Evolutionary conservation across 2,888 invertebrate genomes (phyloP).

Genomic region (Metellina segmentata): DNA sequence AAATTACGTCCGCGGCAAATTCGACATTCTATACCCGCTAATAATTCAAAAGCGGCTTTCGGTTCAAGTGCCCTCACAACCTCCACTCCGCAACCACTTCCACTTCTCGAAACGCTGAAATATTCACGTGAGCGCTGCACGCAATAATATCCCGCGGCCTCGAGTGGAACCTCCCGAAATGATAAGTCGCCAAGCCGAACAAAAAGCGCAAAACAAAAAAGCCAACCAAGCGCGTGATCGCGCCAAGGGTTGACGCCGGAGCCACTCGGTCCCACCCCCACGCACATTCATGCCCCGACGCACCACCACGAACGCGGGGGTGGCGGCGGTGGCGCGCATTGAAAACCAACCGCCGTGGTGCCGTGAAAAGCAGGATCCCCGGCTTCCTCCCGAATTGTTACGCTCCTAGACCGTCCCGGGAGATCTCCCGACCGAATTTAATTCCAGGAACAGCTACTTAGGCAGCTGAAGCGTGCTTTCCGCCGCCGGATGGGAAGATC

Average conservation of each 20-base stretch:
- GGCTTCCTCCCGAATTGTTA: slow-evolving; percentile 51
- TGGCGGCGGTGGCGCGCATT: not conserved
- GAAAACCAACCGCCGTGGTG: slow-evolving; percentile 69
- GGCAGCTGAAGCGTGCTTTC: slow-evolving; percentile 55
- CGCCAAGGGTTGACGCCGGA: slow-evolving; percentile 6
- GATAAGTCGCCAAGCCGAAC: slow-evolving; percentile 34
- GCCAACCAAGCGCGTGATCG: slow-evolving; percentile 51
- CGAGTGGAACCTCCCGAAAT: not conserved
- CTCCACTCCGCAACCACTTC: not conserved
- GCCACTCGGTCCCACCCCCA: slow-evolving; percentile 19
- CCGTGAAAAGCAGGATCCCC: slow-evolving; percentile 1
- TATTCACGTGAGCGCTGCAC: not conserved
- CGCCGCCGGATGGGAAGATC: not conserved
- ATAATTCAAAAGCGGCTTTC: too few relatives aligned
- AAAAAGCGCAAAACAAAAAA: slow-evolving; percentile 25
- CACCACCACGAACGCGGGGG: slow-evolving; percentile 43
- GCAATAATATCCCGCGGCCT: not conserved
- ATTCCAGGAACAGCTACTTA: slow-evolving; percentile 74
- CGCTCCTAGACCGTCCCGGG: slow-evolving; percentile 51
- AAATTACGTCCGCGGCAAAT: too few relatives aligned
- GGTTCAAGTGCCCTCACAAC: not conserved
- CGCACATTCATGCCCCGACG: slow-evolving; percentile 68
- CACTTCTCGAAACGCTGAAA: not conserved
- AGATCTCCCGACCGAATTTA: slow-evolving; percentile 58
- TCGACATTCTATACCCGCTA: too few relatives aligned